Conservation (phyloP, 2,888 invertebrate genomes). For the Ryuthela nishihirai region DNA sequence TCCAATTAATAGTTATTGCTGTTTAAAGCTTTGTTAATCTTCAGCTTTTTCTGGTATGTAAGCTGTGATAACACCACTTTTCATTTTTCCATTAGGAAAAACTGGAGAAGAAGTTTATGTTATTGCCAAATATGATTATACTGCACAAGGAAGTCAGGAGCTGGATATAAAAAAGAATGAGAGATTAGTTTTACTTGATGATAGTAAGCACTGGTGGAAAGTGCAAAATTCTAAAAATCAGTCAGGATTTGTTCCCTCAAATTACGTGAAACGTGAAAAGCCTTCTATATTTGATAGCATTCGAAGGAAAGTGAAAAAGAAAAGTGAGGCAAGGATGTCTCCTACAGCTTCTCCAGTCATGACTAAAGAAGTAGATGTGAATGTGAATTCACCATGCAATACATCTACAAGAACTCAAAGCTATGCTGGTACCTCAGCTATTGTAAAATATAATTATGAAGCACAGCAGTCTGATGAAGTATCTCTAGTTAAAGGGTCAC, state of each 20-base stretch:
- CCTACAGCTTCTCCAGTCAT: constrained; percentile 42
- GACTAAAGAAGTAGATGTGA: constrained; percentile 42
- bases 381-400: constrained; percentile 40
- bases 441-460: constrained; percentile 78
- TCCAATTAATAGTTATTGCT: too few species aligned
- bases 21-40: too few species aligned
- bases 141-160: constrained; percentile 96
- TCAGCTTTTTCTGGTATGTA: too few species aligned
- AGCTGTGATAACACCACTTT: too few species aligned
- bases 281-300: constrained; percentile 88
- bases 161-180: constrained; percentile 96
- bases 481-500: constrained; percentile 86
- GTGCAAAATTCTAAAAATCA: constrained; percentile 93
- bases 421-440: constrained; percentile 45
- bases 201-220: constrained; percentile 98
- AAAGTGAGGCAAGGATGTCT: constrained; percentile 40
- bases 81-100: constrained; percentile 25
- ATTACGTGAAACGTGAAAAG: constrained; percentile 97
- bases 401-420: constrained; percentile 15
- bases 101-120: constrained; percentile 73
- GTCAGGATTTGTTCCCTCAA: constrained; percentile 97
- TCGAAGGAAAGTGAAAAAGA: constrained; percentile 41
- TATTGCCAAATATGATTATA: constrained; percentile 98
- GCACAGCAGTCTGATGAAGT: constrained; percentile 96
- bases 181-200: constrained; percentile 89